These are phyloP conservation scores for Hippocampus comes DNA, from an alignment of 2,113 vertebrate species.

Conservation along the genomic window DNA sequence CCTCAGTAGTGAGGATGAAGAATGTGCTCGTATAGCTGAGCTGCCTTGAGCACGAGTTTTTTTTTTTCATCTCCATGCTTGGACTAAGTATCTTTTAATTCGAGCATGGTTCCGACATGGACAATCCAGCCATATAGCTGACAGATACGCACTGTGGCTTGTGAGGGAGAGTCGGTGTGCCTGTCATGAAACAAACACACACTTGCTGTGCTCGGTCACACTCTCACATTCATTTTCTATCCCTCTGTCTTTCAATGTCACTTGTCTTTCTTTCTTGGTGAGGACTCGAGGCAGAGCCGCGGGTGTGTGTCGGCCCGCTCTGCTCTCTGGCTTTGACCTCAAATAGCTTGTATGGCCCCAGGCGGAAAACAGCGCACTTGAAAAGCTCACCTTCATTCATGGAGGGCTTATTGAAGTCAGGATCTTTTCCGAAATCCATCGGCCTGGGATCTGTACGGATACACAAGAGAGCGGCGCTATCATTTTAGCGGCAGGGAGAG, in stretches of 20 bases:
- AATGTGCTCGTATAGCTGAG: too few species aligned
- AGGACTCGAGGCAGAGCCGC: constrained; percentile 29
- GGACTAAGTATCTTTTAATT: too few species aligned
- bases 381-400: constrained; percentile 65
- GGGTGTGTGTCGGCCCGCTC: constrained; percentile 31
- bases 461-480: constrained; percentile 29
- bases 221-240: constrained; percentile 23
- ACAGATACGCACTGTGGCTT: background rate
- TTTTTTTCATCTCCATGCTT: too few species aligned
- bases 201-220: constrained; percentile 17
- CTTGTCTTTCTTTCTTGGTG: constrained; percentile 15
- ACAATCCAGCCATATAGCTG: background rate
- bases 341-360: constrained; percentile 33
- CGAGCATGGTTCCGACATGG: background rate
- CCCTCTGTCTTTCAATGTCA: constrained; percentile 37
- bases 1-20: too few species aligned
- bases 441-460: constrained; percentile 65
- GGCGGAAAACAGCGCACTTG: background rate
- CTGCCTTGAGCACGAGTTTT: too few species aligned
- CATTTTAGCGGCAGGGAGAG: constrained; percentile 12
- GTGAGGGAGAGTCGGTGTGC: background rate
- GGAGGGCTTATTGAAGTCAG: constrained; percentile 57
- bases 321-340: constrained; percentile 28
- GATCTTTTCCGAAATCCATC: constrained; percentile 69
- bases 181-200: constrained; percentile 4